Base-by-base conservation (phyloP, 2,888 invertebrate species). In the Stegophylla sp. region DNA sequence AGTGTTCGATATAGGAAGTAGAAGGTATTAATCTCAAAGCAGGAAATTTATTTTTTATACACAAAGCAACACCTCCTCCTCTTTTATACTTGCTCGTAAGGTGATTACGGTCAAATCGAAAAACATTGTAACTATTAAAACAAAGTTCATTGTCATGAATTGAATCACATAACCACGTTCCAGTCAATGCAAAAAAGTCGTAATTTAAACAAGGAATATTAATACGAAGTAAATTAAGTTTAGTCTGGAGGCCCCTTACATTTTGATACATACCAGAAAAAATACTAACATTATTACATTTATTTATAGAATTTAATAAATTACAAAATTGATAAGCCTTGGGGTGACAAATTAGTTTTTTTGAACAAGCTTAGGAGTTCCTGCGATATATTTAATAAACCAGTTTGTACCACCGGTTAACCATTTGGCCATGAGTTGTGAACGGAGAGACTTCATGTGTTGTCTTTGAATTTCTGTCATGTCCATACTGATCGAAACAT, bases 191-290 rank as follows among this genome's bases (percentile, higher is more conserved):
- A 63, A 63, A 63, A 28, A 63, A 63, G 9, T 63, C 63, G 15
- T 63, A 63, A n/a, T 63, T 41, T 63, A 63, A 63, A 63, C 63
- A 63, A 3, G 63, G 63, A 41, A 63, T n/a, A 34, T 61, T 59
- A 59, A 13, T 7, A 61, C 61, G 61, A 34, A 63, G 63, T 63
- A 63, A 34, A 41, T 63, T 63, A 4, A 56, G 23, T 59, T 13
- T 43, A 20, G 3, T 66, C 20, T 20, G 13, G 20, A 43, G 66
- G 43, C 59, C 23, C 23, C 59, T 59, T 12, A 66, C 20, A 66
- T 43, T 66, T 66, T 66, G 43, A 66, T 66, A 66, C 20, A 43
- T n/a, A 12, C 41, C n/a, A 0, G 43, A 66, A 13, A 66, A 66
- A 20, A 12, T 66, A 66, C 43, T 43, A 43, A 20, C 43, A 43